Conservation (phyloP, 2,797 vertebrate genomes). For the Sardinella longiceps region DNA sequence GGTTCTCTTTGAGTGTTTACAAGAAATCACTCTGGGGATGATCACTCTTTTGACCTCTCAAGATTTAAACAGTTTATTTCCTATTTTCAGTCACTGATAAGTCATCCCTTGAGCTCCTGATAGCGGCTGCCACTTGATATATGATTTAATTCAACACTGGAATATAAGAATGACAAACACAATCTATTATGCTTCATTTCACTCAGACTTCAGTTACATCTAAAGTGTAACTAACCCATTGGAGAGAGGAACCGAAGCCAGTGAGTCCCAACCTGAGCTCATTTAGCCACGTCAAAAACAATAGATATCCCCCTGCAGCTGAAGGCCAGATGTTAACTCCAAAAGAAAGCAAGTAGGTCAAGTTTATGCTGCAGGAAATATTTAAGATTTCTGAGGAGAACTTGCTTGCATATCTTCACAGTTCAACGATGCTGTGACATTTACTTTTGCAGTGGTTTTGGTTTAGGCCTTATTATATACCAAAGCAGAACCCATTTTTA, state of each 20-base stretch:
- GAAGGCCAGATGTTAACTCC: slow-evolving; percentile 49
- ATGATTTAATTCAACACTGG: neutral
- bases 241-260: slow-evolving; percentile 33
- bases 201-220: slow-evolving; percentile 25
- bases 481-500: neutral
- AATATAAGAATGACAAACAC: slow-evolving; percentile 4
- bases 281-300: slow-evolving; percentile 38
- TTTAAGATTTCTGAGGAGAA: slow-evolving; percentile 38
- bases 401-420: neutral
- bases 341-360: slow-evolving; percentile 29
- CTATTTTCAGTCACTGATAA: neutral
- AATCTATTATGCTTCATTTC: neutral
- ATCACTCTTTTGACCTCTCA: neutral
- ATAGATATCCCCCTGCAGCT: slow-evolving; percentile 35
- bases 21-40: neutral
- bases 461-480: neutral
- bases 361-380: slow-evolving; percentile 47
- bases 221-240: slow-evolving; percentile 30
- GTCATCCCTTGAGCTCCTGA: neutral
- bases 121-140: neutral
- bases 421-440: neutral
- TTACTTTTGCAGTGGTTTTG: neutral
- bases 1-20: neutral
- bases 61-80: neutral
- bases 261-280: slow-evolving; percentile 40